Conservation (phyloP, 2,113 vertebrate species). For the Eidolon helvum region DNA sequence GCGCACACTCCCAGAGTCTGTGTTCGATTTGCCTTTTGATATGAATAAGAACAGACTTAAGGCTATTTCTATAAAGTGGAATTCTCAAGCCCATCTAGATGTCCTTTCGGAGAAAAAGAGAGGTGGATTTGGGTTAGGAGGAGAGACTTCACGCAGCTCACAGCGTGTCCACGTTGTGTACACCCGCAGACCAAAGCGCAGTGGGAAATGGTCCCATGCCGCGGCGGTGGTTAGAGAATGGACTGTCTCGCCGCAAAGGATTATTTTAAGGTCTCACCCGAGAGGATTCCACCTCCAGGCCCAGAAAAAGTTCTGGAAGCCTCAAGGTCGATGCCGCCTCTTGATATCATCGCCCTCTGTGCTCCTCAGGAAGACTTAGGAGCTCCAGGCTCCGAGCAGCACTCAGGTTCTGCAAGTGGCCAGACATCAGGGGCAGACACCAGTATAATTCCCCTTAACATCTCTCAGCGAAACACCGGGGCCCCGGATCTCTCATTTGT, state of each 20-base stretch:
- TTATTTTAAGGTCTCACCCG: neutral
- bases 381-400: neutral
- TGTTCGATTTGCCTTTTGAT: neutral
- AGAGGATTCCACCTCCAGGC: neutral
- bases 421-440: rapidly evolving
- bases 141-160: rapidly evolving
- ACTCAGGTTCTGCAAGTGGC: neutral
- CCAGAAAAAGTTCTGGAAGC: neutral
- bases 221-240: neutral
- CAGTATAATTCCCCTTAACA: rapidly evolving
- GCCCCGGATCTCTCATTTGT: neutral
- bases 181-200: no score
- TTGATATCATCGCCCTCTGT: neutral
- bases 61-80: neutral
- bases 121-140: neutral
- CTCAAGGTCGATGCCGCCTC: neutral
- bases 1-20: neutral
- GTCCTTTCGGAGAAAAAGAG: neutral
- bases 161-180: rapidly evolving
- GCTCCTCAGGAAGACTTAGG: neutral
- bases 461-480: neutral
- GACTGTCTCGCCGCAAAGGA: neutral
- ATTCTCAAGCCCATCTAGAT: neutral
- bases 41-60: neutral
- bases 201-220: rapidly evolving